phyloP scores from a whole-genome alignment of 2,888 invertebrate genomes.

The Cistogaster globosa region DNA sequence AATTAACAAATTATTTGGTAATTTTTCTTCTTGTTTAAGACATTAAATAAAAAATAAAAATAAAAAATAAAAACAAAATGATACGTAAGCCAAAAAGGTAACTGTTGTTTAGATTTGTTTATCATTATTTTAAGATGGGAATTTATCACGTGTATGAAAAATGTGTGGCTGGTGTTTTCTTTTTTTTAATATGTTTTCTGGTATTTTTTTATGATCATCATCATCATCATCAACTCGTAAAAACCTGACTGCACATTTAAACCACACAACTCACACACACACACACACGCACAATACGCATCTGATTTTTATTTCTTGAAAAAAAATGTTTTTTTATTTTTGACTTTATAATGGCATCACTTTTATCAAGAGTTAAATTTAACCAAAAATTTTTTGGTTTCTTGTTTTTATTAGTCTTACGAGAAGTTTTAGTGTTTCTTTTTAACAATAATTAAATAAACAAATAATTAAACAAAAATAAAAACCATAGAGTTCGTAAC shows the following conservation, averaged over 20 bases:
- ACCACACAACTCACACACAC: neutral
- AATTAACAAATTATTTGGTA: constrained; percentile 46
- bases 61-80: neutral
- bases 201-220: constrained; percentile 9
- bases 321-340: neutral
- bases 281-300: neutral
- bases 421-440: neutral
- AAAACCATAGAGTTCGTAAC: no score
- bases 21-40: constrained; percentile 12
- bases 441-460: constrained; percentile 3
- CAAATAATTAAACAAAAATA: neutral
- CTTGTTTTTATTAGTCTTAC: neutral
- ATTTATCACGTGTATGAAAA: constrained; percentile 58
- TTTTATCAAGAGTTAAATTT: neutral
- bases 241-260: constrained; percentile 26
- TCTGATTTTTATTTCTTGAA: constrained; percentile 12
- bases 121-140: constrained; percentile 25
- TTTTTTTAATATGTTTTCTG: constrained; percentile 11
- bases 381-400: constrained; percentile 1
- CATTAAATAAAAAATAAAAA: no score
- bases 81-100: constrained; percentile 2
- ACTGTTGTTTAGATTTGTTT: neutral
- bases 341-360: neutral
- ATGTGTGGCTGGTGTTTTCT: neutral
- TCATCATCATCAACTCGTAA: constrained; percentile 28